A percentile compares a stretch with the other conserved stretches of the same genome.
Conservation (phyloP, 1,140 invertebrate species). For the Eriocheir sinensis region DNA sequence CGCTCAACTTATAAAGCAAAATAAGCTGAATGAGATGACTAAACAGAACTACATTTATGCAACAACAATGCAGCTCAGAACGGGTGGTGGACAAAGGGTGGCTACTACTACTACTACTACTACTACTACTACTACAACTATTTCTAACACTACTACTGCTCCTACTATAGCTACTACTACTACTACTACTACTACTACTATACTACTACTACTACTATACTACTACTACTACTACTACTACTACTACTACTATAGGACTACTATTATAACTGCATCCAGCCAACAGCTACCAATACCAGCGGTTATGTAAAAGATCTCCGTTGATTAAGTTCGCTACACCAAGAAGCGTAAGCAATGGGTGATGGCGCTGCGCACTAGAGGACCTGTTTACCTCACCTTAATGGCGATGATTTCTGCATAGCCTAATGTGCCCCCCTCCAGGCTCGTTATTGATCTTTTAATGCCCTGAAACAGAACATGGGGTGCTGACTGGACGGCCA, state of each 20-base stretch:
- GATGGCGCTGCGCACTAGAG: neutral
- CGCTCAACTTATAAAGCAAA: no score
- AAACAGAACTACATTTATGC: no score
- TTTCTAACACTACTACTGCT: no score
- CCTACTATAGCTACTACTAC: no score
- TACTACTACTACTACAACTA: no score
- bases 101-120: no score
- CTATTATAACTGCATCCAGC: neutral
- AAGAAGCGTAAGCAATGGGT: neutral
- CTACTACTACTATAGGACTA: no score
- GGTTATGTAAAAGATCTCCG: neutral
- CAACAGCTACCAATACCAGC: neutral
- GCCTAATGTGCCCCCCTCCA: conserved; percentile 91
- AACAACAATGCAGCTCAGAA: neutral
- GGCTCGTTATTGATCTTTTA: conserved; percentile 95
- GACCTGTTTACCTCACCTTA: conserved; percentile 87
- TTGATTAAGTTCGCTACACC: neutral
- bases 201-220: no score
- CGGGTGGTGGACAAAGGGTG: neutral
- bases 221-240: no score
- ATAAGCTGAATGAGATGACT: no score
- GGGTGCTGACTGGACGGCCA: conserved; percentile 1
- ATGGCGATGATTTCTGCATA: conserved; percentile 97
- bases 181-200: no score
- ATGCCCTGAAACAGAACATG: conserved; percentile 84